Evolutionary conservation across 2,888 invertebrate genomes (phyloP).

Genomic region (Mesochorus sp.): DNA sequence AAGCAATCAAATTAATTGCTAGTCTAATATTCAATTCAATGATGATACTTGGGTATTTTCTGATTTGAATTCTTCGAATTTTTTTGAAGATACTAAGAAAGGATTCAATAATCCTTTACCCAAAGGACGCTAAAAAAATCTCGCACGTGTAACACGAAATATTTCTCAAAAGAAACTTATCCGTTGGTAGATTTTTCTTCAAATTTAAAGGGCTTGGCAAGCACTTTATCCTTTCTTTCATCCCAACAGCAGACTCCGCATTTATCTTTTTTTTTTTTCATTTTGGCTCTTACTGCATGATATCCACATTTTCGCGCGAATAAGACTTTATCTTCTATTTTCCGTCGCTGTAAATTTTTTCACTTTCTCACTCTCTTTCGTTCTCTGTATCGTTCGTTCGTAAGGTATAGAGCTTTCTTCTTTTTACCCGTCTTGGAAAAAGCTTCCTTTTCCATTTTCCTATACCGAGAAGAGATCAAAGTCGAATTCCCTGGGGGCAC

Average conservation of each 20-base stretch:
- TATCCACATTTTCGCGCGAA: not conserved
- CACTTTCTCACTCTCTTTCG: too few relatives aligned
- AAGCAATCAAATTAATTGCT: too few relatives aligned
- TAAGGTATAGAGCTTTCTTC: not conserved
- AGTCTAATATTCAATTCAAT: too few relatives aligned
- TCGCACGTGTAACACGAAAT: too few relatives aligned
- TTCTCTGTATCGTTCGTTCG: constrained; percentile 8
- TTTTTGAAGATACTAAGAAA: too few relatives aligned
- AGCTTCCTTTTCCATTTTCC: constrained; percentile 28
- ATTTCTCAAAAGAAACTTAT: too few relatives aligned
- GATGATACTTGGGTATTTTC: too few relatives aligned
- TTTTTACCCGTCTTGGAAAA: not conserved
- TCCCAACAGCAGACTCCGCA: not conserved
- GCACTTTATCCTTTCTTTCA: not conserved
- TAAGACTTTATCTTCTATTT: constrained; percentile 4
- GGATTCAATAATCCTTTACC: too few relatives aligned
- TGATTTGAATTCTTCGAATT: too few relatives aligned
- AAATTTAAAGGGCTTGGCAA: not conserved
- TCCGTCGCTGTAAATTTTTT: not conserved
- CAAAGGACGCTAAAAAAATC: too few relatives aligned
- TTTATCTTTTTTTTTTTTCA: constrained; percentile 1
- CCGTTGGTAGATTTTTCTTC: not conserved
- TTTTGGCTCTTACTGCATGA: not conserved
- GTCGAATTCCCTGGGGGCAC: constrained; percentile 20
- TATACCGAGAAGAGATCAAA: constrained; percentile 37